Percentiles rank a stretch among this genome's conserved stretches.
These are phyloP conservation scores for Phalacrocorax carbo DNA, from an alignment of 2,113 vertebrate genomes.

Conservation along the genomic window DNA sequence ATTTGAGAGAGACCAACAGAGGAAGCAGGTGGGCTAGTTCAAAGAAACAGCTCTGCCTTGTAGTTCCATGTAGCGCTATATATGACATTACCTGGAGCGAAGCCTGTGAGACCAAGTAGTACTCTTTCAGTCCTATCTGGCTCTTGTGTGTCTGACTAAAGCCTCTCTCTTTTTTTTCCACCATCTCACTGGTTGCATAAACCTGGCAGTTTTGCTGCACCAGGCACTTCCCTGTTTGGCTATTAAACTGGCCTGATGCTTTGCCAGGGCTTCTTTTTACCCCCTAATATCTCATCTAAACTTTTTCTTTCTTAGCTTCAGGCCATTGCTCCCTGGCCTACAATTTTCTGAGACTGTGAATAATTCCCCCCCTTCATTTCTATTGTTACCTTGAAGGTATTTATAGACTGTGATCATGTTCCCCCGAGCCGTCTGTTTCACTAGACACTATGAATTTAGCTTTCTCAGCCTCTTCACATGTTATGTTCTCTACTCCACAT, in stretches of 20 bases:
- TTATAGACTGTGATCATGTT: conserved; percentile 42
- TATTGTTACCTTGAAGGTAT: conserved; percentile 55
- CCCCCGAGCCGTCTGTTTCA: neutral
- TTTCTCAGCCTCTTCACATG: neutral
- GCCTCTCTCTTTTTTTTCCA: neutral
- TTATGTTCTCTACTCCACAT: neutral
- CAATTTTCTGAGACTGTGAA: conserved; percentile 42
- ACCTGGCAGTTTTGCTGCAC: neutral
- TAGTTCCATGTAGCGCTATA: neutral
- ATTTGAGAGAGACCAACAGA: neutral
- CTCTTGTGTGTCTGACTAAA: neutral
- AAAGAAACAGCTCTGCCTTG: neutral
- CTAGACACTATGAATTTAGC: neutral
- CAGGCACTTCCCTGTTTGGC: neutral
- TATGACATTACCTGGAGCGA: neutral
- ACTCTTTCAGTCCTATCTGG: neutral
- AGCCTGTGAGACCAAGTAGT: neutral
- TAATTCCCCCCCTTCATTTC: conserved; percentile 38
- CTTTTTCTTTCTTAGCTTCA: conserved; percentile 27
- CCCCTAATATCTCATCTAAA: neutral
- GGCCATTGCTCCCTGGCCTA: conserved; percentile 35
- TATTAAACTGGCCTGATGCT: neutral
- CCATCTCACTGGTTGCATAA: neutral
- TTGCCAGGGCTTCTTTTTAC: neutral
- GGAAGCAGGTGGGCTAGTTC: neutral